These are phyloP conservation scores for Stegodyphus mimosarum DNA, from an alignment of 1,140 invertebrate genomes.

Conservation along the genomic window DNA sequence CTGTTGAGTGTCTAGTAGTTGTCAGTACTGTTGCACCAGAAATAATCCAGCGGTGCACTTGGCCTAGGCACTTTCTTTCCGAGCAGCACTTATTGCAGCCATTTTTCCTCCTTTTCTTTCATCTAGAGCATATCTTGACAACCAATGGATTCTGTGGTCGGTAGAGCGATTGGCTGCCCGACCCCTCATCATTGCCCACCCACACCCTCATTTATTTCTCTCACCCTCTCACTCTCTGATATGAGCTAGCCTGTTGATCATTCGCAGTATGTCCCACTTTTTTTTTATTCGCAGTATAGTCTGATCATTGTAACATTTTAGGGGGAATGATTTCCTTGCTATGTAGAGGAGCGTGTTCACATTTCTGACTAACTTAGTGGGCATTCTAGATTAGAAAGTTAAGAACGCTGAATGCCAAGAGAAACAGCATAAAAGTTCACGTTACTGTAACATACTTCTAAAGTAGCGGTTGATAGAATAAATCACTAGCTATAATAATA, in stretches of 20 bases:
- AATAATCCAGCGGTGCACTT: not conserved
- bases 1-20: no score
- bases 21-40: not conserved
- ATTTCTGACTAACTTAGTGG: no score
- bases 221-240: not conserved
- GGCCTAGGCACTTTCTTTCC: conserved; percentile 33
- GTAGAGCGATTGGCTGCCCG: conserved; percentile 4
- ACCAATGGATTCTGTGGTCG: conserved; percentile 45
- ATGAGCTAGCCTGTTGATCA: conserved; percentile 30
- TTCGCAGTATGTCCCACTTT: conserved; percentile 5
- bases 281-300: not conserved
- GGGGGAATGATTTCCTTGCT: no score
- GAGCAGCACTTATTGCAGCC: conserved; percentile 32
- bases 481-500: no score
- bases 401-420: no score
- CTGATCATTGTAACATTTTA: not conserved
- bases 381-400: no score
- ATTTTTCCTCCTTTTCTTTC: conserved; percentile 54
- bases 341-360: no score
- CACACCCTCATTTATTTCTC: conserved; percentile 3
- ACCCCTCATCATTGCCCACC: conserved; percentile 27
- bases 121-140: conserved; percentile 45
- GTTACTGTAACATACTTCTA: no score
- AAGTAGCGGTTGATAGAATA: no score
- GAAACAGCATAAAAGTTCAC: no score